Conservation (phyloP, 2,797 vertebrate genomes). For the Anisognathus igniventris region DNA sequence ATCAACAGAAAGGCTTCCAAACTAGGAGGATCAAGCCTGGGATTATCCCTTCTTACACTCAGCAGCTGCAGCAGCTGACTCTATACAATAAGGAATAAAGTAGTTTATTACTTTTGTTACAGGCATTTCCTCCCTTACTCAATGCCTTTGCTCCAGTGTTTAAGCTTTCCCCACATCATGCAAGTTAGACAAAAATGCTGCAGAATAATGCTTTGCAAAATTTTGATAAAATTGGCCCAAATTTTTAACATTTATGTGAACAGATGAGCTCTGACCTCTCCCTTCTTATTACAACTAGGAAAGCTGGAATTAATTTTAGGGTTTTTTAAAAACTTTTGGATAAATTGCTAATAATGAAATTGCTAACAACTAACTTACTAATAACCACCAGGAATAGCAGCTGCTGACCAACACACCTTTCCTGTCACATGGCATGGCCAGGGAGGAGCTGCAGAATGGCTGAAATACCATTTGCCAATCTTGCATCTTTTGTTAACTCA, state of each 20-base stretch:
- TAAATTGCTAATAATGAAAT: neutral
- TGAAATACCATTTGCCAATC: neutral
- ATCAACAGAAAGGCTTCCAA: neutral
- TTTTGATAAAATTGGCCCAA: neutral
- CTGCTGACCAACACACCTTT: neutral
- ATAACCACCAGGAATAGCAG: neutral
- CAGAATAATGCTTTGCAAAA: neutral
- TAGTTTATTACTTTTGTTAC: neutral
- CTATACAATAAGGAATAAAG: neutral
- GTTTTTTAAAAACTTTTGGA: neutral
- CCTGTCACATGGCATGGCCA: fast-evolving
- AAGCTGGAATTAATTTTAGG: neutral
- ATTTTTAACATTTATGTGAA: neutral
- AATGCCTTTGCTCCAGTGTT: neutral
- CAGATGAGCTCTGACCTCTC: neutral
- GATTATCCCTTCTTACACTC: neutral
- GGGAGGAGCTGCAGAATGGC: neutral
- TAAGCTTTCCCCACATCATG: neutral
- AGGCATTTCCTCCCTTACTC: neutral
- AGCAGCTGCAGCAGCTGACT: neutral
- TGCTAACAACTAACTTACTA: neutral
- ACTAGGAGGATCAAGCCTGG: neutral
- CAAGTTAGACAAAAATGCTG: neutral
- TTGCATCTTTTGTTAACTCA: neutral
- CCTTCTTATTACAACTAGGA: neutral